Evolutionary conservation across 2,113 vertebrate species (phyloP).

Genomic region (Hyla sarda): DNA sequence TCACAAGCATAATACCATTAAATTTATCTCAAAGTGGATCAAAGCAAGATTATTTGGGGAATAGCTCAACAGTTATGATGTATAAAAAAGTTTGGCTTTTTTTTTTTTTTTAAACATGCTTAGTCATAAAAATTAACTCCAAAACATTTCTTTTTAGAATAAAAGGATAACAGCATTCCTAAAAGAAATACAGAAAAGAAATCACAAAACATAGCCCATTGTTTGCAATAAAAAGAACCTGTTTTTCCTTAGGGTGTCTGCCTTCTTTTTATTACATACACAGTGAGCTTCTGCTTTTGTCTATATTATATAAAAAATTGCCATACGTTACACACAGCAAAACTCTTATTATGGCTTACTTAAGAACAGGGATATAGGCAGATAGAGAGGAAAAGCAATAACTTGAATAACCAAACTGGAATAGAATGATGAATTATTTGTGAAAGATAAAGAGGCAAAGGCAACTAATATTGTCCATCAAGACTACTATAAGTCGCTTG

Average conservation of each 20-base stretch:
- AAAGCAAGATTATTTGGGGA: neutral
- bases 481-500: no score
- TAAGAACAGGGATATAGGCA: neutral
- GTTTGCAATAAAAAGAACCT: neutral
- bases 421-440: neutral
- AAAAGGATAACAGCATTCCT: neutral
- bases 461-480: no score
- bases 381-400: neutral
- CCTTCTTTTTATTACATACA: slow-evolving; percentile 1
- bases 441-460: no score
- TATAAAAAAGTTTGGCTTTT: no score
- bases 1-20: neutral
- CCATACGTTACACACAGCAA: neutral
- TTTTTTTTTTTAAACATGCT: neutral
- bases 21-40: neutral
- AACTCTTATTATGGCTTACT: neutral
- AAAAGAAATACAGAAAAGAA: neutral
- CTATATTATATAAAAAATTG: slow-evolving; percentile 1
- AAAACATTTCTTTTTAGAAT: slow-evolving; percentile 6
- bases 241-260: neutral
- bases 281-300: neutral
- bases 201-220: neutral
- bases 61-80: neutral
- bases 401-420: neutral
- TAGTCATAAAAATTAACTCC: neutral